These are phyloP conservation scores for Perca schrenkii DNA, from an alignment of 2,113 vertebrate species.

Conservation along the genomic window DNA sequence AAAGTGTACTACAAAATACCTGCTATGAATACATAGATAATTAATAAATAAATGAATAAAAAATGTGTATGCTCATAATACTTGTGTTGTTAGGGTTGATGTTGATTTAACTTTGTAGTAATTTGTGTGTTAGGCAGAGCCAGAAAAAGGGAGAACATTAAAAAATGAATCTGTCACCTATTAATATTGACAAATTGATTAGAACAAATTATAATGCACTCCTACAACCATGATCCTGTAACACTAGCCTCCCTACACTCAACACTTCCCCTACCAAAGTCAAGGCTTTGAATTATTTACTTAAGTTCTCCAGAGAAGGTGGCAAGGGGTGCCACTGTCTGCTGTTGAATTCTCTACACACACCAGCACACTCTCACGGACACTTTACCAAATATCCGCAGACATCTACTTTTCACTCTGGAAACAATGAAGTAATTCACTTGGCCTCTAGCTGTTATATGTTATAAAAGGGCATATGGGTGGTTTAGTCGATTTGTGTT, in stretches of 20 bases:
- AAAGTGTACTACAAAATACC: neutral
- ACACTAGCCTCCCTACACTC: conserved; percentile 16
- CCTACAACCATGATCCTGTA: conserved; percentile 22
- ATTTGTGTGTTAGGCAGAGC: neutral
- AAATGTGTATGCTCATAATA: neutral
- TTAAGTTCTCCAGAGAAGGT: conserved; percentile 43
- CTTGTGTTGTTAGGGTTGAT: neutral
- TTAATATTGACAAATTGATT: conserved; percentile 25
- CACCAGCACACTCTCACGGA: conserved; percentile 30
- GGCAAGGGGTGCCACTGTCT: conserved; percentile 19
- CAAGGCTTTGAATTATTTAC: conserved; percentile 66
- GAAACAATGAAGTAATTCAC: conserved; percentile 7
- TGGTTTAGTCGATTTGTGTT: neutral
- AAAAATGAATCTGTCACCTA: neutral
- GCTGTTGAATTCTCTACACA: conserved; percentile 38
- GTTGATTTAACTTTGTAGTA: neutral
- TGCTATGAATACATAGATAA: neutral
- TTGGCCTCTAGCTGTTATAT: conserved; percentile 7
- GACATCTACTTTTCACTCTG: conserved; percentile 22
- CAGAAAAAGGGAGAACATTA: conserved; percentile 2
- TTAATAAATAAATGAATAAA: neutral
- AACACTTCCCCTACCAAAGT: conserved; percentile 35
- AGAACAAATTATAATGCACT: conserved; percentile 37
- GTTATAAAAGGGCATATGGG: neutral
- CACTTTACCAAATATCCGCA: conserved; percentile 22